Percentiles rank a stretch among this genome's conserved stretches.
Conservation (phyloP, 2,888 invertebrate species). For the Criorhina ranunculi region DNA sequence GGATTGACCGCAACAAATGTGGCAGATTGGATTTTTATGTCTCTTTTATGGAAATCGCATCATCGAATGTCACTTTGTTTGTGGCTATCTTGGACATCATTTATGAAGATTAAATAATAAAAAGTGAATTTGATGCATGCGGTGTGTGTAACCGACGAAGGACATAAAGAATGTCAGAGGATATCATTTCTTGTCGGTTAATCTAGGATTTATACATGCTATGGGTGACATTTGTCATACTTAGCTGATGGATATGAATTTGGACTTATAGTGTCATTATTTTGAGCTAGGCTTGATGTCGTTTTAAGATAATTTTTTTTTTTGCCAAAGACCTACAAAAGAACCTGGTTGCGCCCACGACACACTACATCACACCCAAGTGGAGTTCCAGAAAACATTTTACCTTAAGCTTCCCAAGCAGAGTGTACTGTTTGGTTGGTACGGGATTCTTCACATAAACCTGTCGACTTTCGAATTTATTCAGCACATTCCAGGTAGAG, state of each 20-base stretch:
- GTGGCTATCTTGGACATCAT: constrained; percentile 63
- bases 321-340: no score
- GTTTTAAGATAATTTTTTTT: no score
- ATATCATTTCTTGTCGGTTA: constrained; percentile 11
- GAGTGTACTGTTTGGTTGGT: no score
- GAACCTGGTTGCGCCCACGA: no score
- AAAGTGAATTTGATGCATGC: constrained; percentile 78
- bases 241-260: constrained; percentile 43
- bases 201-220: constrained; percentile 14
- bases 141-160: constrained; percentile 54
- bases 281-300: neutral
- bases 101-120: constrained; percentile 78
- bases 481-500: no score
- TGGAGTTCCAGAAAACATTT: no score
- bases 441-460: no score
- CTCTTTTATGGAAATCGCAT: constrained; percentile 81
- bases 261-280: neutral
- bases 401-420: no score
- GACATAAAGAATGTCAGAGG: neutral
- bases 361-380: no score
- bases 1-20: constrained; percentile 81
- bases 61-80: constrained; percentile 79
- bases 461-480: no score
- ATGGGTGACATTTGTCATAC: constrained; percentile 52
- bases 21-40: constrained; percentile 82